These are phyloP conservation scores for Daubentonia madagascariensis DNA, from an alignment of 2,113 vertebrate species.

Conservation along the genomic window DNA sequence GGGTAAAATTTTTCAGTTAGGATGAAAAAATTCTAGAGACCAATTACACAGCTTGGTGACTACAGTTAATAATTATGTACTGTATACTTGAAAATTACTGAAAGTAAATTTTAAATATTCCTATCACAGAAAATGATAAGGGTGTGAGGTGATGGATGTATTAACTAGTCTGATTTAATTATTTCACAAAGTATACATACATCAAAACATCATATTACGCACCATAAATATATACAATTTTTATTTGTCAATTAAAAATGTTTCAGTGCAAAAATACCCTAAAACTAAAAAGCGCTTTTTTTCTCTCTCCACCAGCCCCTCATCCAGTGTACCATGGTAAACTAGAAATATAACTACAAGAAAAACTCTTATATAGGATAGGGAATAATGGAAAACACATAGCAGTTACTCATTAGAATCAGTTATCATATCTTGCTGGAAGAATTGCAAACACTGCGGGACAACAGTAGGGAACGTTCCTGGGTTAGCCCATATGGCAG, in stretches of 20 bases:
- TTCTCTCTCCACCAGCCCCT: neutral
- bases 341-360: neutral
- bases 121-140: neutral
- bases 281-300: neutral
- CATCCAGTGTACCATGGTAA: neutral
- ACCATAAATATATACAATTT: neutral
- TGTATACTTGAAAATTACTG: neutral
- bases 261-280: neutral
- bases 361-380: neutral
- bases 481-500: neutral
- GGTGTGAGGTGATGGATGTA: neutral
- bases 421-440: neutral
- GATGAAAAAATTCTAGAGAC: neutral
- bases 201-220: neutral
- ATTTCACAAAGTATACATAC: neutral
- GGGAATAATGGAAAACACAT: neutral
- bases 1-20: neutral
- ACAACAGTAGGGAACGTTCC: neutral
- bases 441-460: neutral
- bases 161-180: neutral
- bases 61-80: neutral
- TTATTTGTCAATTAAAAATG: neutral
- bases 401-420: neutral
- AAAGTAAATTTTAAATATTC: neutral
- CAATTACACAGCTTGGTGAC: neutral